Base-by-base conservation (phyloP, 2,797 vertebrate species). In the Tapirus indicus region DNA sequence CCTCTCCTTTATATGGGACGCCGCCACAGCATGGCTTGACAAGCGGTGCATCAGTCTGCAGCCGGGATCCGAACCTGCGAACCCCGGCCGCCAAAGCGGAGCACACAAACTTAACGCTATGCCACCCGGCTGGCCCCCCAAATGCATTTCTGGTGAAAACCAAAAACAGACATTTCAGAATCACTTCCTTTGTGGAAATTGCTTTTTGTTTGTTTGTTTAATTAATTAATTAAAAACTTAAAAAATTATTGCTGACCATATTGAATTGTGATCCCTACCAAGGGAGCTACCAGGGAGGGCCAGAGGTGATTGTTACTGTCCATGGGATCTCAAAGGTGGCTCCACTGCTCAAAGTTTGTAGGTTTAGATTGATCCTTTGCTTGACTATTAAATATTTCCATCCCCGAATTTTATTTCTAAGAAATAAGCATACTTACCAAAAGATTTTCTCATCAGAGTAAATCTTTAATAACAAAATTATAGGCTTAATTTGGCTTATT, bases 101-200 rank as follows among this genome's bases (percentile, higher is more conserved):
- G 47, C 10, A 5, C 47, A 11, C 10, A 2, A 9, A 47, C 47
- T 47, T 47, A 47, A 47, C 47, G 9, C 11, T 47, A 11, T 1
- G 47, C 47, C 47, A 47, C 47, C 47, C 3, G 1, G 47, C 47
- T 2, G 47, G 10, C 47, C 47, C 47, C 47, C 38, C 38, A 88
- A 88, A 91, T 85, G 56, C 29, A 66, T 94, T 91, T 91, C 54
- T 95, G 38, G 78, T 60, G 17, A 78, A 94, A 91, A 78, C 12
- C 68, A 44, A 84, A 92, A 97, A 41, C 82, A 84, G 32, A 72
- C 83, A 84, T 87, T 78, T 91, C 88, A 66, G 64, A 95, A 88
- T n/a, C 47, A 72, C 32, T 84, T 94, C 23, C 25, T 88, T 97
- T 74, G 17, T n/a, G 64, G 35, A 85, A 92, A 85, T 68, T 88